A percentile compares a stretch with the other conserved stretches of the same genome.
These are phyloP conservation scores for Jaculus jaculus DNA, from an alignment of 2,113 vertebrate genomes.

Conservation along the genomic window DNA sequence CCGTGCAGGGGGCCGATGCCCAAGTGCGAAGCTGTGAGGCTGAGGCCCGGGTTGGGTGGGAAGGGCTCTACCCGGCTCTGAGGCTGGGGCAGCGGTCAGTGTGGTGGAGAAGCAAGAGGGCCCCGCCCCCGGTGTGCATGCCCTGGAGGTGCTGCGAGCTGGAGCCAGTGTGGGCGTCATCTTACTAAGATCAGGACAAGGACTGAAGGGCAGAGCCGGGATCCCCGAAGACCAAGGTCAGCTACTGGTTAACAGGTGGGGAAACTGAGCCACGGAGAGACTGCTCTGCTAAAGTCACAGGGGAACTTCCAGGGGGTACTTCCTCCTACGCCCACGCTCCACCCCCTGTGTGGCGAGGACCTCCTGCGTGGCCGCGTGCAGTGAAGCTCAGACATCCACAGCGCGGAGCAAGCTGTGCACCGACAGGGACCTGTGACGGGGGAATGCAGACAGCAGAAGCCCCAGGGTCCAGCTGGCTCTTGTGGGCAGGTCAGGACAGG, in stretches of 20 bases:
- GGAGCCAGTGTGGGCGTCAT: not conserved
- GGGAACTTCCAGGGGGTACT: too few relatives aligned
- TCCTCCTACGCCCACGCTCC: not conserved
- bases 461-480: not conserved
- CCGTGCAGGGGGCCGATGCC: too few relatives aligned
- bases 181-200: not conserved
- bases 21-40: not conserved
- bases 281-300: too few relatives aligned
- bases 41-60: too few relatives aligned
- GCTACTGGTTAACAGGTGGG: not conserved
- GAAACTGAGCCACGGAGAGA: not conserved
- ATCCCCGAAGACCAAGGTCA: not conserved
- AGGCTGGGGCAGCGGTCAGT: not conserved
- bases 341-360: not conserved
- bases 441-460: not conserved
- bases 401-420: not conserved
- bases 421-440: too few relatives aligned
- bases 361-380: not conserved
- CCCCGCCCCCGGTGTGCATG: fast-evolving
- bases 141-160: not conserved
- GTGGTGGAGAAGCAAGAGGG: too few relatives aligned
- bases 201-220: not conserved
- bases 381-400: not conserved
- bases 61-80: too few relatives aligned
- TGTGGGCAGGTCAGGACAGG: too few relatives aligned